These are phyloP conservation scores for Oophaga sylvatica DNA, from an alignment of 2,797 vertebrate species.

Conservation along the genomic window DNA sequence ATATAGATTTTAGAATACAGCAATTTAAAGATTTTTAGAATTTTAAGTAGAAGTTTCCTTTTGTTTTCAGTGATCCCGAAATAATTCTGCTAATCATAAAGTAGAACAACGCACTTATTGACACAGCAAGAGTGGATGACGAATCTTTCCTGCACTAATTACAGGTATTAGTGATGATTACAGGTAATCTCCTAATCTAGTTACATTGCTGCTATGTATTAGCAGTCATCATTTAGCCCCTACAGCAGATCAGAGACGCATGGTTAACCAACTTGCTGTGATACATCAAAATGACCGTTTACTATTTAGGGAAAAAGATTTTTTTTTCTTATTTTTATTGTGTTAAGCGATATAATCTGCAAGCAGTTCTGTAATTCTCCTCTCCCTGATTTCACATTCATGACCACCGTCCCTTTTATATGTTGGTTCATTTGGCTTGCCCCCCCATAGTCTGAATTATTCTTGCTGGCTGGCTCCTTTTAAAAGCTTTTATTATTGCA, in stretches of 20 bases:
- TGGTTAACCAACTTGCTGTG: neutral
- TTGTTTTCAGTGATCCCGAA: neutral
- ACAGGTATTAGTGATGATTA: constrained; percentile 33
- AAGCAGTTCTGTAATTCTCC: constrained; percentile 13
- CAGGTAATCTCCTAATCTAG: constrained; percentile 37
- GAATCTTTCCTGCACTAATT: constrained; percentile 24
- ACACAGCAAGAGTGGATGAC: constrained; percentile 2
- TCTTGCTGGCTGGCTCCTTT: constrained; percentile 46
- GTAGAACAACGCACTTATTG: neutral
- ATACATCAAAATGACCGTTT: neutral
- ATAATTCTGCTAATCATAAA: neutral
- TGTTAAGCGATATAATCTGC: constrained; percentile 13
- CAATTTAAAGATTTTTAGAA: neutral
- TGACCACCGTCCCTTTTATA: constrained; percentile 18
- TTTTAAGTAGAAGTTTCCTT: neutral
- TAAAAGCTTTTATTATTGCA: constrained; percentile 55
- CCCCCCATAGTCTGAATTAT: constrained; percentile 49
- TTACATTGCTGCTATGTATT: constrained; percentile 10
- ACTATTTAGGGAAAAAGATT: neutral
- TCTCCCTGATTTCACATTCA: constrained; percentile 32
- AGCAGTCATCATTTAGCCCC: neutral
- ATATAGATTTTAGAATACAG: too few species aligned
- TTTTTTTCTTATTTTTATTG: constrained; percentile 12
- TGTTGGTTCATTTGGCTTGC: constrained; percentile 27
- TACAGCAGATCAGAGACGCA: neutral